A percentile compares a stretch with the other conserved stretches of the same genome.
Conservation (phyloP, 2,888 invertebrate species). For the Sylvicola fuscatus region DNA sequence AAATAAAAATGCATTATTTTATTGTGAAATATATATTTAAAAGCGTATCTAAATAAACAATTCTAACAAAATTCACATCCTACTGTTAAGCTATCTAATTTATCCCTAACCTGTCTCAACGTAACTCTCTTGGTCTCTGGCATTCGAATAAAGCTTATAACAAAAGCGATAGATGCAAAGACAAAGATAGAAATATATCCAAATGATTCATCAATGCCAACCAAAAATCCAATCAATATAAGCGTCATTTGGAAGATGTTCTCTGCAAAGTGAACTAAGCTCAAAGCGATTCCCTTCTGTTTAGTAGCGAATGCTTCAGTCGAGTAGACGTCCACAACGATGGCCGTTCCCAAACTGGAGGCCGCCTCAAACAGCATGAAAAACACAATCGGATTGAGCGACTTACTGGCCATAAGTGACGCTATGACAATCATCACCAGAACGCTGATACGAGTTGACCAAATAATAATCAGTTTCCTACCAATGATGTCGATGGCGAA, state of each 20-base stretch:
- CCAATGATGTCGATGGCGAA: background rate
- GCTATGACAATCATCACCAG: background rate
- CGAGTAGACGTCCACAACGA: background rate
- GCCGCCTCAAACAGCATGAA: background rate
- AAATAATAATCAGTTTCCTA: background rate
- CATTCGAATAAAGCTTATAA: background rate
- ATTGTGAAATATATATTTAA: no score
- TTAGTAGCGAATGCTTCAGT: background rate
- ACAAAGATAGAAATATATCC: background rate
- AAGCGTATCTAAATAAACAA: no score
- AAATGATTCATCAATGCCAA: background rate
- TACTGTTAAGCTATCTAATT: background rate
- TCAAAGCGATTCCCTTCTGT: background rate
- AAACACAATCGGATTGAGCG: background rate
- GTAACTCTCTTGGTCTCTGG: background rate
- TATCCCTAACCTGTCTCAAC: background rate
- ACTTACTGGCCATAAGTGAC: background rate
- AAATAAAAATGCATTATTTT: no score
- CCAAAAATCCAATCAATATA: background rate
- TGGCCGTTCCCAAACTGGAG: background rate
- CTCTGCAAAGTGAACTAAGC: background rate
- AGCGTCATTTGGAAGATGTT: background rate
- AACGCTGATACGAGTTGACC: background rate
- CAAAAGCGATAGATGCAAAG: background rate
- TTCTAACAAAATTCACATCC: background rate